These are phyloP conservation scores for Clarias macrocephalus DNA, from an alignment of 2,113 vertebrate genomes.

Conservation along the genomic window DNA sequence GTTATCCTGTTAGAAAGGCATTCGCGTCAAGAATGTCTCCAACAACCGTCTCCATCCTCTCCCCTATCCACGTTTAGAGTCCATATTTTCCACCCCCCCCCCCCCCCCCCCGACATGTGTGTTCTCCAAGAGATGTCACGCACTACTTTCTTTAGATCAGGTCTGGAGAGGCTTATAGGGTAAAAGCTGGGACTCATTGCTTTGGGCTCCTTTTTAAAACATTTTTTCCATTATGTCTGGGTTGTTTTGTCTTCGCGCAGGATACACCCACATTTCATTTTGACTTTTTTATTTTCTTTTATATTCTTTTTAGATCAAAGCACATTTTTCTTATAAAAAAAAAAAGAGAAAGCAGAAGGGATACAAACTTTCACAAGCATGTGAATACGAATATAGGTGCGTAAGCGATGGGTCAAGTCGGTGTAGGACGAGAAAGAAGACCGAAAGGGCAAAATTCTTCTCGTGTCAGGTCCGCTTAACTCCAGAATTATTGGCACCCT, in stretches of 20 bases:
- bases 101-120: neutral
- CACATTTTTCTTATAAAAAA: neutral
- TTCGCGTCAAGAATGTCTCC: neutral
- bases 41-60: neutral
- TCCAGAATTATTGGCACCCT: neutral
- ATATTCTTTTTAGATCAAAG: neutral
- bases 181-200: neutral
- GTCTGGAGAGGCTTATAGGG: neutral
- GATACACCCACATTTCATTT: neutral
- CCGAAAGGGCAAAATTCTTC: neutral
- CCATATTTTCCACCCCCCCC: neutral
- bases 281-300: neutral
- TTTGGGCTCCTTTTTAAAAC: neutral
- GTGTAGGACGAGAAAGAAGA: neutral
- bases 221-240: neutral
- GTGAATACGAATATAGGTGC: neutral
- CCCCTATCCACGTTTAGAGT: neutral
- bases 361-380: neutral
- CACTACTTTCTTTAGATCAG: neutral
- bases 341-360: neutral
- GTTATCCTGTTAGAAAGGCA: neutral
- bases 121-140: neutral
- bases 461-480: neutral
- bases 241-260: neutral
- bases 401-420: neutral